Conservation (phyloP, 1,140 invertebrate genomes). For the Drosophila sucinea region DNA sequence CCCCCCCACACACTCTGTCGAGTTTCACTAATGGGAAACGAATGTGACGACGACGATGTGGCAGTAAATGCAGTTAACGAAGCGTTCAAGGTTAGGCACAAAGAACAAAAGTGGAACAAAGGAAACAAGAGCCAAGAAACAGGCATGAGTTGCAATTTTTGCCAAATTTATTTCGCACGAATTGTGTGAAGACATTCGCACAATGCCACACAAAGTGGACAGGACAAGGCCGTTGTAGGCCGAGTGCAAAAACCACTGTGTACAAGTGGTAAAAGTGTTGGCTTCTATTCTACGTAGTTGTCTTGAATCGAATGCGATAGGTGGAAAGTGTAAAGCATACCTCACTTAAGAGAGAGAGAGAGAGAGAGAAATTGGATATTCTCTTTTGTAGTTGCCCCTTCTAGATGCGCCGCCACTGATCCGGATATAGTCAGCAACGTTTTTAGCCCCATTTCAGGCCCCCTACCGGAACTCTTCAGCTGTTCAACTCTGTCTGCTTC, state of each 20-base stretch:
- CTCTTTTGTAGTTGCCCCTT: background rate
- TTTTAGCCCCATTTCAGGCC: background rate
- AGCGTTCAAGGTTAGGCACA: slow-evolving; percentile 63
- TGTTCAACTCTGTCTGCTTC: slow-evolving; percentile 15
- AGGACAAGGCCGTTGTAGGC: slow-evolving; percentile 19
- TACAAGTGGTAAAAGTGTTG: background rate
- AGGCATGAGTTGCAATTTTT: slow-evolving; percentile 65
- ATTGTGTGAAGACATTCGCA: slow-evolving; percentile 55
- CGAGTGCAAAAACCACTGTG: background rate
- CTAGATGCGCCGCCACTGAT: background rate
- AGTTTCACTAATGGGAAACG: slow-evolving; percentile 13
- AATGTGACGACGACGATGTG: slow-evolving; percentile 7
- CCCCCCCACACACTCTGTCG: slow-evolving; percentile 9
- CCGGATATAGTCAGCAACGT: background rate
- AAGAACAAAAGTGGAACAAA: slow-evolving; percentile 21
- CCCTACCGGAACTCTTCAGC: background rate
- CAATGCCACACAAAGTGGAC: slow-evolving; percentile 42
- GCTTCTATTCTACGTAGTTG: background rate
- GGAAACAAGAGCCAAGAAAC: slow-evolving; percentile 6
- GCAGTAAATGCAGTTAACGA: slow-evolving; percentile 65
- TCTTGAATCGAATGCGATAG: background rate
- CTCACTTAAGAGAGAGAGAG: background rate
- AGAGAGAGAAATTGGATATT: background rate
- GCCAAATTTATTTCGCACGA: slow-evolving; percentile 74
- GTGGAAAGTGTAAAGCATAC: background rate